phyloP scores from a whole-genome alignment of 2,888 invertebrate species.

The Cantharis nigra region DNA sequence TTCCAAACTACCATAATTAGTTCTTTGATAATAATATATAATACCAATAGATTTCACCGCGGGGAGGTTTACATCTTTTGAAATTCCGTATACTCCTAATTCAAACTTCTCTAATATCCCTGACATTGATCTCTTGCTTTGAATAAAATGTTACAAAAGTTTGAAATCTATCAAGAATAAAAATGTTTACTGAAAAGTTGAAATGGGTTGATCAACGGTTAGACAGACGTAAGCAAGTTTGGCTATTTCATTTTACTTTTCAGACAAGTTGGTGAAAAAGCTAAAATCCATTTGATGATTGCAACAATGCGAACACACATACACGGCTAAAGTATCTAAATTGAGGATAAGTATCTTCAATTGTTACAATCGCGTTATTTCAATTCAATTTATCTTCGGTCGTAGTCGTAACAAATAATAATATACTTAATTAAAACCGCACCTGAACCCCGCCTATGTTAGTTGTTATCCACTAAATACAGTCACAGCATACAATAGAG shows the following conservation, averaged over 20 bases:
- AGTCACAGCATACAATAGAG: neutral
- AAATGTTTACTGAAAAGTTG: neutral
- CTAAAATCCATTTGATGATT: neutral
- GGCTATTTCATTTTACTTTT: neutral
- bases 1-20: no score
- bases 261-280: neutral
- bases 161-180: neutral
- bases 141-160: neutral
- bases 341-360: neutral
- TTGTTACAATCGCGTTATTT: neutral
- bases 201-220: neutral
- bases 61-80: neutral
- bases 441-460: neutral
- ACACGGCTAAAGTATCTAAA: neutral
- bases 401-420: neutral
- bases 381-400: neutral
- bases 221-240: neutral
- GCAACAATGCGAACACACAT: neutral
- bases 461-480: neutral
- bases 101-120: neutral
- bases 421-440: neutral
- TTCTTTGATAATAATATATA: neutral
- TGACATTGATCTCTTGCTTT: neutral
- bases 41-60: neutral
- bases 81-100: no score